Evolutionary conservation across 2,888 invertebrate species (phyloP).

Genomic region (Cyrtodaria siliqua): DNA sequence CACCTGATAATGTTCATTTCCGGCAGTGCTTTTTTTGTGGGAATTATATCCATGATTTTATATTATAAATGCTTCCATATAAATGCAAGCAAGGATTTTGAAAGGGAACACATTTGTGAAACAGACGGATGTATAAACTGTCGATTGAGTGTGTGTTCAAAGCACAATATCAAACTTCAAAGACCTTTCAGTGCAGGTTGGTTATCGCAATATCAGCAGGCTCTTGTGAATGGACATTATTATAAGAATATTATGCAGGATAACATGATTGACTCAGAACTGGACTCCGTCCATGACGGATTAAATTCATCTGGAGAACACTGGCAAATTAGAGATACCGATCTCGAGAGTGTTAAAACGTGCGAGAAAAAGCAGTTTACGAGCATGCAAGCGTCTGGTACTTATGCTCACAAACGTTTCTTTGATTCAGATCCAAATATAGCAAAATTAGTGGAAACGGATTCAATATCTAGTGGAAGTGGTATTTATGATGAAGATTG

Average conservation of each 20-base stretch:
- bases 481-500: constrained; percentile 53
- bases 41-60: constrained; percentile 87
- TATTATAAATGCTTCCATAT: constrained; percentile 90
- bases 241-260: constrained; percentile 74
- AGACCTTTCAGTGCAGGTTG: constrained; percentile 76
- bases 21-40: constrained; percentile 75
- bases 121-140: constrained; percentile 74
- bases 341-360: constrained; percentile 49
- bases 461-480: constrained; percentile 60
- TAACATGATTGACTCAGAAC: constrained; percentile 72
- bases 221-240: constrained; percentile 69
- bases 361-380: constrained; percentile 44
- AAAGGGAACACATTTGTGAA: constrained; percentile 59
- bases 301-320: constrained; percentile 63
- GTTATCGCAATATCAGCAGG: constrained; percentile 73
- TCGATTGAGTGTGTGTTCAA: constrained; percentile 73
- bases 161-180: constrained; percentile 70
- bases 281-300: constrained; percentile 56
- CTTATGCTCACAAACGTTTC: constrained; percentile 73
- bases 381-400: constrained; percentile 69
- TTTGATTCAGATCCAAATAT: constrained; percentile 62
- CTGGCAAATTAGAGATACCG: constrained; percentile 58
- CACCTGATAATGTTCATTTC: constrained; percentile 62
- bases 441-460: constrained; percentile 50
- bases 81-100: constrained; percentile 44